phyloP scores from a whole-genome alignment of 2,888 invertebrate species.

The Pterostichus madidus region DNA sequence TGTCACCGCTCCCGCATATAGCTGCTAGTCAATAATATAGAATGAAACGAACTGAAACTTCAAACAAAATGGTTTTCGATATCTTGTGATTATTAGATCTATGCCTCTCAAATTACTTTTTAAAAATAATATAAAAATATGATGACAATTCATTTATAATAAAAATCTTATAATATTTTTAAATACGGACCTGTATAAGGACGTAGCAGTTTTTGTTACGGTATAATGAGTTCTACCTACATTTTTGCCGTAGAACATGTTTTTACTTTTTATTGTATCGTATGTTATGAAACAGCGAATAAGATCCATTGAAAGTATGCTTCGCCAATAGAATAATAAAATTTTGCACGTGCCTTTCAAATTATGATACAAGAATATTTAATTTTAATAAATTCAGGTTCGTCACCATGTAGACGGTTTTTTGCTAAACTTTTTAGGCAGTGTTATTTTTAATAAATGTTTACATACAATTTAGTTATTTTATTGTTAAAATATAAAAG shows the following conservation, averaged over 20 bases:
- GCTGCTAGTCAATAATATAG: too few species aligned
- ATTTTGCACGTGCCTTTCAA: constrained; percentile 15
- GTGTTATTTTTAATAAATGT: too few species aligned
- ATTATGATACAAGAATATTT: constrained; percentile 7
- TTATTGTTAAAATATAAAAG: too few species aligned
- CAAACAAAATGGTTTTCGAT: too few species aligned
- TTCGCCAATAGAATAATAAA: constrained; percentile 1
- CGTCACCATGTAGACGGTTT: too few species aligned
- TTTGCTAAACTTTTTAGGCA: too few species aligned
- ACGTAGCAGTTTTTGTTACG: constrained; percentile 11
- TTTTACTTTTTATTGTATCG: constrained; percentile 35
- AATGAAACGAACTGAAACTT: too few species aligned
- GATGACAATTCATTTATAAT: not conserved
- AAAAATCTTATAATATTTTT: not conserved
- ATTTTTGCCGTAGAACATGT: constrained; percentile 15
- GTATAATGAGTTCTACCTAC: constrained; percentile 5
- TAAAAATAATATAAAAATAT: too few species aligned
- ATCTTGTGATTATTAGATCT: too few species aligned
- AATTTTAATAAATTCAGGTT: not conserved
- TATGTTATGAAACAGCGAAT: constrained; percentile 34
- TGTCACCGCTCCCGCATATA: too few species aligned
- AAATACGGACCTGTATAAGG: not conserved
- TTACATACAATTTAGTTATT: too few species aligned
- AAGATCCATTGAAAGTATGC: not conserved
- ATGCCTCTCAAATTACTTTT: too few species aligned